A percentile compares a stretch with the other conserved stretches of the same genome.
phyloP scores from a whole-genome alignment of 2,888 invertebrate genomes.

The Cyrtodaria siliqua region DNA sequence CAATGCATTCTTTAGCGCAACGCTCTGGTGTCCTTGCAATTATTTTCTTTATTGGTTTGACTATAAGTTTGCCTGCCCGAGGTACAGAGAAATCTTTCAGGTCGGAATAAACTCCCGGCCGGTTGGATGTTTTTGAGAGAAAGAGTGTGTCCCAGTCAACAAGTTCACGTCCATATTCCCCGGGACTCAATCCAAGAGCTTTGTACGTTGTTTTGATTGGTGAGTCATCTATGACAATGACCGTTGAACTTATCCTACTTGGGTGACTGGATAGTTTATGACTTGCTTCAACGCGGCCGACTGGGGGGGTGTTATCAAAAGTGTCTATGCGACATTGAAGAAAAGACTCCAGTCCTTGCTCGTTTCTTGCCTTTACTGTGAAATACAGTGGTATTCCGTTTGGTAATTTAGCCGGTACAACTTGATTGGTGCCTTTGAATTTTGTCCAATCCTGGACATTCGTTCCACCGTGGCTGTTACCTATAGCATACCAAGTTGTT shows the following conservation, averaged over 20 bases:
- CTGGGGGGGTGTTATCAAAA: constrained; percentile 72
- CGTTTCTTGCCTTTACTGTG: constrained; percentile 70
- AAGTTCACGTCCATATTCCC: constrained; percentile 59
- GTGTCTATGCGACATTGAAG: constrained; percentile 66
- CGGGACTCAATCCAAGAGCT: constrained; percentile 65
- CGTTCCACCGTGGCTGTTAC: constrained; percentile 55
- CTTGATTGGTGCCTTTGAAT: constrained; percentile 51
- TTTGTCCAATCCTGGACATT: constrained; percentile 62
- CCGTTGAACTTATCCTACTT: constrained; percentile 51
- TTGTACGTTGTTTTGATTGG: constrained; percentile 28
- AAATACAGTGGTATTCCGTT: constrained; percentile 69
- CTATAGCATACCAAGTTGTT: constrained; percentile 61
- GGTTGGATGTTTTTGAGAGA: constrained; percentile 31
- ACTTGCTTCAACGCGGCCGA: constrained; percentile 68
- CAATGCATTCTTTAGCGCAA: no score
- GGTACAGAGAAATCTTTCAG: constrained; percentile 59
- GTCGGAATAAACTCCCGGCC: constrained; percentile 20
- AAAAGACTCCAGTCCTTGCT: constrained; percentile 60
- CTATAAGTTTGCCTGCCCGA: no score
- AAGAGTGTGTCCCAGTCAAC: constrained; percentile 45
- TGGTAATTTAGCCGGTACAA: constrained; percentile 56
- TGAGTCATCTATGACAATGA: constrained; percentile 70
- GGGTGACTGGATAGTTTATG: constrained; percentile 70
- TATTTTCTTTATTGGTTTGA: no score
- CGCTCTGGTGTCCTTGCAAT: no score